Evolutionary conservation across 2,797 vertebrate genomes (phyloP), one percentile per base, ranked within the genome.

Genomic region (Cetoscarus ocellatus): DNA sequence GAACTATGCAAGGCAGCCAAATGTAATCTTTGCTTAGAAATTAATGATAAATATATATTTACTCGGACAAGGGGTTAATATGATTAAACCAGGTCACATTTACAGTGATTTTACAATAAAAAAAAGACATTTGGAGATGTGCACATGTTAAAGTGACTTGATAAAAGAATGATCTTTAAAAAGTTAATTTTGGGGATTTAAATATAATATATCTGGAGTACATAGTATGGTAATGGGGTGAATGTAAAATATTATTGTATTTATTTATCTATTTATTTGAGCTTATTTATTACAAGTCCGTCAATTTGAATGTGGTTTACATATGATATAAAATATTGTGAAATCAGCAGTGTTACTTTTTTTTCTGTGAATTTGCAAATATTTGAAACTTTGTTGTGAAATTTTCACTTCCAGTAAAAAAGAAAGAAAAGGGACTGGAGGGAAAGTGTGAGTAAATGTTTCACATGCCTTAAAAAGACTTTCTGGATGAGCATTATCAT

Each of bases 1-100:
- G 81, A 91, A 82, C 92, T 93, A 93, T 93, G 92, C 92, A 92
- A 91, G 80, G 71, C 80, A 86, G 84, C 79, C 84, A 75, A 83
- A 92, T 85, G 80, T 84, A 90, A 89, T 90, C 78, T 87, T 80
- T 82, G 65, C 63, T 72, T 69, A 53, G 72, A 15, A 59, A 59
- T 42, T 72, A 54, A 76, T n/a, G 15, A 66, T 61, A 77, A 36
- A 71, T 82, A 54, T 72, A 62, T 74, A 43, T 80, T 70, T 67
- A 62, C 65, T 69, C 58, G 76, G 54, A 58, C 59, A 62, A 49
- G 65, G 68, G 59, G 59, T 77, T 68, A 27, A 27, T 27, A 27
- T 27, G 27, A 27, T 27, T 2, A 27, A 27, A 27, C 27, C 4
- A 27, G 27, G 27, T 27, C 27, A 27, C 27, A 27, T 27, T 27